A percentile compares a stretch with the other conserved stretches of the same genome.
phyloP scores from a whole-genome alignment of 2,113 vertebrate species.

The Scomber colias region DNA sequence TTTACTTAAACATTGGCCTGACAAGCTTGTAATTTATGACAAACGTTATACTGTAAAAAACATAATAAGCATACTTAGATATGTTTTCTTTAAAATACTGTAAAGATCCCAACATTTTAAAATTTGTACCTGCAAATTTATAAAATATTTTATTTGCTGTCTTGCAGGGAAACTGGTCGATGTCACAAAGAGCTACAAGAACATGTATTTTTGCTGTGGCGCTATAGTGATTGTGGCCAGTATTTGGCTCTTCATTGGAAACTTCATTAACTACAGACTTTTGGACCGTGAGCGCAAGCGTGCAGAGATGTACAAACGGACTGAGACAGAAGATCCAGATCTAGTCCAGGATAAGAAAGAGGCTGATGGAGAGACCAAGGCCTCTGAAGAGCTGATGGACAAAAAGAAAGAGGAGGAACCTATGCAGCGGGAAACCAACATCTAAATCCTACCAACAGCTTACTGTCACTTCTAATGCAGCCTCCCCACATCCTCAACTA shows the following conservation, averaged over 20 bases:
- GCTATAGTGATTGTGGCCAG: conserved; percentile 89
- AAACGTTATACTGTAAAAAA: too few species aligned
- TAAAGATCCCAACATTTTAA: background rate
- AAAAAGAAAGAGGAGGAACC: conserved; percentile 70
- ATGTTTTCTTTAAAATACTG: background rate
- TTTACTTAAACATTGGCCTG: background rate
- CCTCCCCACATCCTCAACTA: conserved; percentile 11
- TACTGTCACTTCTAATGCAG: background rate
- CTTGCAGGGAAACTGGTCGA: conserved; percentile 94
- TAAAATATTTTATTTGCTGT: conserved; percentile 29
- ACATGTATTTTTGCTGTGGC: conserved; percentile 95
- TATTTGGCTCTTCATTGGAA: conserved; percentile 95
- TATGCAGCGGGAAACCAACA: conserved; percentile 94
- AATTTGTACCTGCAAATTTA: background rate
- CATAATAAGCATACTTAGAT: too few species aligned
- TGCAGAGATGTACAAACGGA: conserved; percentile 81
- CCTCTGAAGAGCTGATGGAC: conserved; percentile 62
- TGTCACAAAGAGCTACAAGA: conserved; percentile 92
- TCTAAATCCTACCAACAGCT: conserved; percentile 82
- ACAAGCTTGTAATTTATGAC: too few species aligned
- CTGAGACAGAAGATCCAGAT: conserved; percentile 82
- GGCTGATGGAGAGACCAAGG: conserved; percentile 58
- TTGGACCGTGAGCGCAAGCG: conserved; percentile 89
- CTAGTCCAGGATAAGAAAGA: conserved; percentile 70
- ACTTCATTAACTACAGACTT: conserved; percentile 95